Percentiles rank a stretch among this genome's conserved stretches.
These are phyloP conservation scores for Hyles vespertilio DNA, from an alignment of 1,140 invertebrate genomes.

Conservation along the genomic window DNA sequence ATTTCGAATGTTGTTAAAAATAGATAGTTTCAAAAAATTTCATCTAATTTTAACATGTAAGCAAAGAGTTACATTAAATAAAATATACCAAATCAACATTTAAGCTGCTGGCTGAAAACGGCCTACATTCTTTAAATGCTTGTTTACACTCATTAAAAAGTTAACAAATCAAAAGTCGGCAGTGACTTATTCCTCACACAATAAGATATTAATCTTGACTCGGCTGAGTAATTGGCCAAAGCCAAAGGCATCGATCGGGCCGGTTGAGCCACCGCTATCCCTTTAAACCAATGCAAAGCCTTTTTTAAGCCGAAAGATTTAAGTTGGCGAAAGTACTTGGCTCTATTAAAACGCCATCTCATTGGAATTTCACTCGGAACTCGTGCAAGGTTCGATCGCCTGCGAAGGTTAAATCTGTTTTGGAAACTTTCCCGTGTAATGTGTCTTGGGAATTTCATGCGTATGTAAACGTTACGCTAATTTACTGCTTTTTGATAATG, in stretches of 20 bases:
- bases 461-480: no score
- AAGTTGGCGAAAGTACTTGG: conserved; percentile 66
- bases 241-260: conserved; percentile 57
- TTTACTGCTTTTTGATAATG: no score
- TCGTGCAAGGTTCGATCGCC: conserved; percentile 14
- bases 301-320: conserved; percentile 73
- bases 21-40: no score
- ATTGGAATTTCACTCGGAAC: conserved; percentile 37
- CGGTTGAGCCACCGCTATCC: conserved; percentile 56
- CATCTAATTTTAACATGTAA: no score
- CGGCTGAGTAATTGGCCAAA: conserved; percentile 60
- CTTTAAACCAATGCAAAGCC: conserved; percentile 70
- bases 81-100: no score
- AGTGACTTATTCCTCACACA: conserved; percentile 17
- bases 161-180: background rate
- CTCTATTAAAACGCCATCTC: conserved; percentile 66
- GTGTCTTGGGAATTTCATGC: no score
- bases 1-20: no score
- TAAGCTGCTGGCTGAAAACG: no score
- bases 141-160: background rate
- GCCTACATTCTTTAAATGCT: no score
- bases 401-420: conserved; percentile 10
- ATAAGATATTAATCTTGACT: conserved; percentile 46
- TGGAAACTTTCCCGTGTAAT: conserved; percentile 5
- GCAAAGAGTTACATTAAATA: no score